A percentile compares a stretch with the other conserved stretches of the same genome.
Conservation (phyloP, 1,140 invertebrate genomes). For the Penaeus indicus region DNA sequence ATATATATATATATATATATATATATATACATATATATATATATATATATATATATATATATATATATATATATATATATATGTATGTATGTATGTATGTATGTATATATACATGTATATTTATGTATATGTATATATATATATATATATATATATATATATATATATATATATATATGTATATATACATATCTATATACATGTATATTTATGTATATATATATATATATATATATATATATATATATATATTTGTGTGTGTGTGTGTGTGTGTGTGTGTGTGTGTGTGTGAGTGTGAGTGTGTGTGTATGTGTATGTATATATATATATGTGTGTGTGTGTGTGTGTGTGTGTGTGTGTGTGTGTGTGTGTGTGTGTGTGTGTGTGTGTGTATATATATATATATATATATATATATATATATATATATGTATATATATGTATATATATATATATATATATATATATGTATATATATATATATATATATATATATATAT, state of each 20-base stretch:
- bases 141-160: too few relatives aligned
- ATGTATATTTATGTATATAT: too few relatives aligned
- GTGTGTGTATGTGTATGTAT: constrained; percentile 11
- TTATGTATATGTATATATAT: constrained; percentile 6
- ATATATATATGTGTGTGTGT: constrained; percentile 11
- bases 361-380: constrained; percentile 10
- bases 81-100: constrained; percentile 11
- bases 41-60: constrained; percentile 5
- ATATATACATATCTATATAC: too few relatives aligned
- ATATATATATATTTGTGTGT: too few relatives aligned
- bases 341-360: constrained; percentile 10
- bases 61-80: constrained; percentile 14
- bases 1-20: constrained; percentile 14
- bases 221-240: constrained; percentile 14
- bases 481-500: constrained; percentile 14
- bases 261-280: constrained; percentile 5
- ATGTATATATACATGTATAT: constrained; percentile 12
- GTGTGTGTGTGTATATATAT: constrained; percentile 6
- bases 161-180: constrained; percentile 13
- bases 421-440: constrained; percentile 13
- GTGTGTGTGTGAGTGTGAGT: constrained; percentile 1
- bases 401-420: constrained; percentile 14
- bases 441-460: constrained; percentile 5
- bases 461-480: constrained; percentile 13
- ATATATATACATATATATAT: too few relatives aligned